Evolutionary conservation across 2,113 vertebrate genomes (phyloP), one percentile per base, ranked within the genome.

Genomic region (Lamprologus sp.): DNA sequence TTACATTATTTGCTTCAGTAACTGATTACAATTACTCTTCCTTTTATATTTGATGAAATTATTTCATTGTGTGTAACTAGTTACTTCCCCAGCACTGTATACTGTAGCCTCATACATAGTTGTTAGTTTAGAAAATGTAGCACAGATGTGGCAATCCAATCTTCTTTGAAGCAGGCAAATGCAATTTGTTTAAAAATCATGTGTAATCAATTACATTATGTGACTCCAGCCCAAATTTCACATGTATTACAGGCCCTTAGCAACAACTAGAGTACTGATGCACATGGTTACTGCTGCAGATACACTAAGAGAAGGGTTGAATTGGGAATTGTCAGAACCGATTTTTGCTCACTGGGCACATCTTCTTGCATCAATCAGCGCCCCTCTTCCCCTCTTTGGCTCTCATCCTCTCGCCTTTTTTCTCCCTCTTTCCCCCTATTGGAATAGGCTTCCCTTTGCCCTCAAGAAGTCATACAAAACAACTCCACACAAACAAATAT

Each of bases 311-410:
- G 84, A 85, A 87, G 33, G 37, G n/a, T 65, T 81, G 60, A 87
- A 86, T 87, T 88, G 81, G 6, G 55, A 81, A 79, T 82, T 83
- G 79, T 90, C 79, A 31, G 70, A 88, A 55, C 9, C n/a, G 7
- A 82, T 87, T 93, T 89, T 70, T 93, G 84, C 73, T 85, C 75
- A 47, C 56, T 12, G 37, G 90, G 83, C 89, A 93, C 85, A 94
- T 94, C 88, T 89, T 86, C 82, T 92, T 80, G 65, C 79, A 93
- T 92, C 79, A 94, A 83, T 92, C 91, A 87, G 31, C 9, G 1
- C 63, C 73, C 54, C 15, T 26, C 55, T 60, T 37, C n/a, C 7
- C 17, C 35, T 8, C 58, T 75, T 54, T 47, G 23, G 21, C 15
- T 77, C 70, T 75, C 14, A 75, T 77, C 26, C 70, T 49, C 70